phyloP scores from a whole-genome alignment of 1,140 invertebrate species.

The Lepidurus packardi region DNA sequence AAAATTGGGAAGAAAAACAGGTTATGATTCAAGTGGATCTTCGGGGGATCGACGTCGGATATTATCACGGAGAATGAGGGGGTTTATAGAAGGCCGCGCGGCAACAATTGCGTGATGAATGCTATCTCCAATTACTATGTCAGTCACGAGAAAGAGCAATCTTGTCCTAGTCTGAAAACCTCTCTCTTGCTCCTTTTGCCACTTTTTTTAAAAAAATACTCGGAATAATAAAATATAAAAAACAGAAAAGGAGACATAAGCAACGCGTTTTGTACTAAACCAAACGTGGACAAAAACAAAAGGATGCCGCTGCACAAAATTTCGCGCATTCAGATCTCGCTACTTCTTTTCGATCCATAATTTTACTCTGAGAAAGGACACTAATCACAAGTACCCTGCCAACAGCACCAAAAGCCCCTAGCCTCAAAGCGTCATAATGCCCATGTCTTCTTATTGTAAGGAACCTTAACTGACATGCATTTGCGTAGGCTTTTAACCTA shows the following conservation, averaged over 20 bases:
- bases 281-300: too few relatives aligned
- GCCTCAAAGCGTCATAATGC: too few relatives aligned
- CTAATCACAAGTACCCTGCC: too few relatives aligned
- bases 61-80: background rate
- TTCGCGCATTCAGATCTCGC: too few relatives aligned
- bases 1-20: background rate
- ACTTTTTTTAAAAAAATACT: background rate
- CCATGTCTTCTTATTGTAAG: too few relatives aligned
- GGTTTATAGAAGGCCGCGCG: background rate
- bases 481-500: background rate
- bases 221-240: too few relatives aligned
- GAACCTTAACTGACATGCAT: background rate
- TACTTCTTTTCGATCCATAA: too few relatives aligned
- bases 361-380: too few relatives aligned
- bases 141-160: background rate
- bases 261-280: too few relatives aligned
- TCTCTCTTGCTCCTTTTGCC: background rate
- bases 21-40: background rate
- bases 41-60: background rate
- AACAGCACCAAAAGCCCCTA: too few relatives aligned
- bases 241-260: too few relatives aligned
- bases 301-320: too few relatives aligned
- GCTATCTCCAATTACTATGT: background rate
- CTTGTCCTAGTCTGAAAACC: background rate
- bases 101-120: conserved; percentile 21